Base-by-base conservation (phyloP, 2,797 vertebrate species). In the Sebastes kiyomatsui region DNA sequence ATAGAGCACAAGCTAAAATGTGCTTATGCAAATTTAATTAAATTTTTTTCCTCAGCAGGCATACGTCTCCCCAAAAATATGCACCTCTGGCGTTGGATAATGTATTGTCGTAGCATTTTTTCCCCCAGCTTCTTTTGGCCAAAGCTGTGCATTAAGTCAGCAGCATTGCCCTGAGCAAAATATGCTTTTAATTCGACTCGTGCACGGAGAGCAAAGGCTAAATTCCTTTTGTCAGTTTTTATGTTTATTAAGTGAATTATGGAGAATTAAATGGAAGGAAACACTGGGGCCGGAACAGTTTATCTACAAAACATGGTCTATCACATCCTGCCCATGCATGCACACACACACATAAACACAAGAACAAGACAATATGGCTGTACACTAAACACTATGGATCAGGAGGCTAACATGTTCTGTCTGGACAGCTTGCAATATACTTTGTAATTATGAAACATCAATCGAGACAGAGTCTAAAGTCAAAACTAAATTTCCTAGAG, bases 211-310 rank as follows among this genome's bases (percentile, higher is more conserved):
- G 62, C 61, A 79, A 70, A 83, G 75, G 79, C 67, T 22, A 69
- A n/a, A 82, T 77, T 76, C 59, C 7, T 65, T 62, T 71, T 67
- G 81, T 80, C 68, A 68, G 55, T 49, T 79, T 69, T 75, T 77
- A 65, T 77, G 72, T 84, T 84, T 81, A 76, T 84, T 72, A 84
- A 61, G 38, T 60, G 67, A 85, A 42, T 70, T 64, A 68, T 68
- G 25, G 28, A 68, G 60, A 75, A 71, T 69, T 68, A 65, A 62
- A 28, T 4, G 3, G 16, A 65, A 62, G 9, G 22, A 74, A 55
- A 30, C 16, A 28, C 14, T 22, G 10, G 13, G 22, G 55, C 23
- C 66, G 42, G 10, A 62, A 16, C 27, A 49, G 27, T 27, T 32
- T 25, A 6, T 23, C 23, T 25, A 6, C n/a, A 28, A 42, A 64